Percentiles rank a stretch among this genome's conserved stretches.
phyloP scores from a whole-genome alignment of 1,140 invertebrate genomes.

The Drosophila simulans region DNA sequence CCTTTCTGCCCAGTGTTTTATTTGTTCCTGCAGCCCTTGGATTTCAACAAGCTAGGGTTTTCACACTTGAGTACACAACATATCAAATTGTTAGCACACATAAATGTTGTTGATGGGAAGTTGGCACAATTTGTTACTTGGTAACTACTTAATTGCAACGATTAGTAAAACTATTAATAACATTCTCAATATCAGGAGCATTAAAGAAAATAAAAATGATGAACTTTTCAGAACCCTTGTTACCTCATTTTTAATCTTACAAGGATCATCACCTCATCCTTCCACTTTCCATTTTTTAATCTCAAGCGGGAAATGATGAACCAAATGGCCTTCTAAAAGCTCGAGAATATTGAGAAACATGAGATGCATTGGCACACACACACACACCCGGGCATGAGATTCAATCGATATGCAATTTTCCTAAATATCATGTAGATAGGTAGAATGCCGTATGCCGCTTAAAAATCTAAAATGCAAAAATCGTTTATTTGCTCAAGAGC shows the following conservation, averaged over 20 bases:
- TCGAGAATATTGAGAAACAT: conserved; percentile 1
- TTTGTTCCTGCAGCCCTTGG: conserved; percentile 7
- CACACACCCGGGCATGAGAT: background rate
- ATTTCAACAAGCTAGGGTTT: conserved; percentile 36
- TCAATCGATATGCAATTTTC: conserved; percentile 43
- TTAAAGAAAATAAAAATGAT: background rate
- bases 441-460: conserved; percentile 24
- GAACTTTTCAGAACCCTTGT: background rate
- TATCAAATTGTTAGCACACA: conserved; percentile 76
- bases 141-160: background rate
- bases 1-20: conserved; percentile 1
- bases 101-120: conserved; percentile 54
- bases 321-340: conserved; percentile 5
- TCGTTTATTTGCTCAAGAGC: conserved; percentile 79
- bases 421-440: conserved; percentile 29
- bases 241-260: background rate
- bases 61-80: conserved; percentile 66
- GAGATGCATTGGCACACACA: background rate
- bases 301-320: background rate
- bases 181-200: background rate
- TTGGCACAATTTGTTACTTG: background rate
- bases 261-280: background rate
- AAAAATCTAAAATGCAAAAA: conserved; percentile 78
- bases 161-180: too few species aligned
- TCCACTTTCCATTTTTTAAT: background rate